Percentiles rank a stretch among this genome's conserved stretches.
Conservation (phyloP, 2,113 vertebrate genomes). For the Cyanocitta stelleri region DNA sequence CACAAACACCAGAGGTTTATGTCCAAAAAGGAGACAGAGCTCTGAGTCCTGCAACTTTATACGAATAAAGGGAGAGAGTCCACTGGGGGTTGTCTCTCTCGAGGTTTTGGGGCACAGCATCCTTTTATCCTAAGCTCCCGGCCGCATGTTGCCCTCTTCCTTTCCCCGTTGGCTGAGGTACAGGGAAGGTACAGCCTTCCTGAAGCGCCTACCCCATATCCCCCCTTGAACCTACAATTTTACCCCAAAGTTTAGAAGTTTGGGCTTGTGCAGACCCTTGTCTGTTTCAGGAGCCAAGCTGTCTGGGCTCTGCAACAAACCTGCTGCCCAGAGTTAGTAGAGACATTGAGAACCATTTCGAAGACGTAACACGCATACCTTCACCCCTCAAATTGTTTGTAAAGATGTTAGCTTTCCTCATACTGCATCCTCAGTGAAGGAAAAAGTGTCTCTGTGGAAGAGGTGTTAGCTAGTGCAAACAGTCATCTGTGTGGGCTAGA, state of each 20-base stretch:
- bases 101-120: accelerated
- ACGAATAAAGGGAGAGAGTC: accelerated
- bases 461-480: background rate
- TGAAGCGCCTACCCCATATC: accelerated
- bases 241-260: background rate
- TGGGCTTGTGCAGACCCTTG: background rate
- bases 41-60: background rate
- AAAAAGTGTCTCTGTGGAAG: background rate
- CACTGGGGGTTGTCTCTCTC: accelerated
- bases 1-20: background rate
- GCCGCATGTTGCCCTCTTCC: accelerated
- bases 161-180: background rate
- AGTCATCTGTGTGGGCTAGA: background rate
- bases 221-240: background rate
- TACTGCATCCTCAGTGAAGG: background rate
- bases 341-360: background rate
- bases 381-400: background rate
- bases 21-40: background rate
- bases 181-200: background rate
- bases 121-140: background rate
- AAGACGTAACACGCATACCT: accelerated
- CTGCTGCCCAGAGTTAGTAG: background rate
- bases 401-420: background rate
- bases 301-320: background rate
- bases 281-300: background rate